phyloP scores from a whole-genome alignment of 2,113 vertebrate species.

The Andinoacara biseriatus region DNA sequence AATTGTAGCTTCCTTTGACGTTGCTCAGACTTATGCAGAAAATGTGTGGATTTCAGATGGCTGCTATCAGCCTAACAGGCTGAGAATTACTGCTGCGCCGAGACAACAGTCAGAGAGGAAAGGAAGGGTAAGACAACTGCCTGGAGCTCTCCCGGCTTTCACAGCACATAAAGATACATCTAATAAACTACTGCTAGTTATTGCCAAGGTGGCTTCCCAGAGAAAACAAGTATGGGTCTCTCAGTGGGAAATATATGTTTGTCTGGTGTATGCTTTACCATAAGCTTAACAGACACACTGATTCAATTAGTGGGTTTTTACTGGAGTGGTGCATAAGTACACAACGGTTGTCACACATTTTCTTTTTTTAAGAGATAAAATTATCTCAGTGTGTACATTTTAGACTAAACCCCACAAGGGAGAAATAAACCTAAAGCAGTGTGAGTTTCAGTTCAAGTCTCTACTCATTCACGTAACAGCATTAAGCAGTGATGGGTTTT shows the following conservation, averaged over 20 bases:
- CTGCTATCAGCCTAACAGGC: slow-evolving; percentile 54
- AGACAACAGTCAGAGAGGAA: slow-evolving; percentile 42
- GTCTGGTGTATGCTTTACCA: slow-evolving; percentile 22
- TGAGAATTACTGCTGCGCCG: slow-evolving; percentile 54
- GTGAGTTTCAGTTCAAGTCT: neutral
- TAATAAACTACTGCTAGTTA: slow-evolving; percentile 68
- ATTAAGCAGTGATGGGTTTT: neutral
- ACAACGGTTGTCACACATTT: slow-evolving; percentile 5
- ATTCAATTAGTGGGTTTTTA: slow-evolving; percentile 44
- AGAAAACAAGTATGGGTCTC: slow-evolving; percentile 46
- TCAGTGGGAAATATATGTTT: slow-evolving; percentile 44
- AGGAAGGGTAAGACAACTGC: slow-evolving; percentile 44
- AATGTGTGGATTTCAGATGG: slow-evolving; percentile 37
- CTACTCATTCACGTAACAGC: neutral
- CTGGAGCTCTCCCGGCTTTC: slow-evolving; percentile 55
- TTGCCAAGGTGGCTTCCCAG: slow-evolving; percentile 52
- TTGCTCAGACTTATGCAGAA: neutral
- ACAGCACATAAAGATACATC: slow-evolving; percentile 69
- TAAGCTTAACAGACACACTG: slow-evolving; percentile 44
- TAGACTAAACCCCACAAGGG: slow-evolving; percentile 3
- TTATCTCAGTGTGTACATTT: slow-evolving; percentile 6
- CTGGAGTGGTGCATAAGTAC: neutral
- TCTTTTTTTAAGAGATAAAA: slow-evolving; percentile 14
- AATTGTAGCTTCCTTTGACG: neutral
- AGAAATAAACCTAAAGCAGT: slow-evolving; percentile 9